These are phyloP conservation scores for Epinotia ramella DNA, from an alignment of 2,888 invertebrate species.

Conservation along the genomic window DNA sequence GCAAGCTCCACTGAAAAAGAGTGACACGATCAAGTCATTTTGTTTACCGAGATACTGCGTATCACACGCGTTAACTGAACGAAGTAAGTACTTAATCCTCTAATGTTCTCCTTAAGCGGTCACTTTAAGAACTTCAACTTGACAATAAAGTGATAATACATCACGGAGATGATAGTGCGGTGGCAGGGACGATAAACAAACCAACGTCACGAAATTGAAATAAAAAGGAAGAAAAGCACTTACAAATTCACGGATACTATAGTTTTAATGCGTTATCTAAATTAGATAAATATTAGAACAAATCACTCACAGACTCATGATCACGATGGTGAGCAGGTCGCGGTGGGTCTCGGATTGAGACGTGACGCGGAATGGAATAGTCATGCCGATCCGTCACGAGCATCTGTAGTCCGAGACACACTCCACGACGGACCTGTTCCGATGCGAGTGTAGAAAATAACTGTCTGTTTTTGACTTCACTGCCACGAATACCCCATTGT, in stretches of 20 bases:
- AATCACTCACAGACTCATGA: slow-evolving; percentile 41
- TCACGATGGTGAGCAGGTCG: slow-evolving; percentile 18
- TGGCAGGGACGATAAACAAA: slow-evolving; percentile 3
- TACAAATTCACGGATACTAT: not conserved
- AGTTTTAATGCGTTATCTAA: not conserved
- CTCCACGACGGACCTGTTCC: not conserved
- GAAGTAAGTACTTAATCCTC: slow-evolving; percentile 62
- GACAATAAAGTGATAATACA: slow-evolving; percentile 58
- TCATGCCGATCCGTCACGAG: slow-evolving; percentile 30
- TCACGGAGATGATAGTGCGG: slow-evolving; percentile 8
- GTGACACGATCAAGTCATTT: slow-evolving; percentile 55
- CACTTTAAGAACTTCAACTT: slow-evolving; percentile 58
- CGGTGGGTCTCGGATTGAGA: slow-evolving; percentile 35
- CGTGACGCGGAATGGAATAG: slow-evolving; percentile 35
- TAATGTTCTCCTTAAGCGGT: slow-evolving; percentile 60
- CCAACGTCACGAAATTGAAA: not conserved
- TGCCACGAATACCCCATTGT: slow-evolving; percentile 35
- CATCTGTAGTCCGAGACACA: slow-evolving; percentile 16
- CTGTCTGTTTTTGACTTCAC: slow-evolving; percentile 30
- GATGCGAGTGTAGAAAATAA: slow-evolving; percentile 13
- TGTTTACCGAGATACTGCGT: slow-evolving; percentile 54
- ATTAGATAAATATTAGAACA: slow-evolving; percentile 8
- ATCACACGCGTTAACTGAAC: slow-evolving; percentile 47
- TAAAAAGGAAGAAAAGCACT: not conserved
- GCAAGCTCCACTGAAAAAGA: slow-evolving; percentile 19